A percentile compares a stretch with the other conserved stretches of the same genome.
Evolutionary conservation across 2,113 vertebrate genomes (phyloP).

Genomic region (Nothocercus nigrocapillus): DNA sequence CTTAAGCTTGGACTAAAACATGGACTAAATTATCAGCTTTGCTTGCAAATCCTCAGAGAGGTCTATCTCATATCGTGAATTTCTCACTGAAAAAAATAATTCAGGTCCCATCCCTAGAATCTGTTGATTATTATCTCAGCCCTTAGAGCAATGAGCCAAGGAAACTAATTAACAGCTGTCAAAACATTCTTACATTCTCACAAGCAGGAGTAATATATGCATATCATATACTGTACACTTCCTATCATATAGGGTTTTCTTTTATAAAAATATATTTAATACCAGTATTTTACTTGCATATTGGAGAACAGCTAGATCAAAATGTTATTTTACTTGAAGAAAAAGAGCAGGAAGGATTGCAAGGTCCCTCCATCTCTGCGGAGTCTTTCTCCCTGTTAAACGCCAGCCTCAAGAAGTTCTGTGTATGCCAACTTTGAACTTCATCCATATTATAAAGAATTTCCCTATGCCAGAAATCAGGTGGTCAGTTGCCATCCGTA

Average conservation of each 20-base stretch:
- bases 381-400: not conserved
- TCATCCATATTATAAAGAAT: rapidly evolving
- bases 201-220: not conserved
- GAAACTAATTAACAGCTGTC: not conserved
- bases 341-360: too few relatives aligned
- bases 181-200: not conserved
- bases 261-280: not conserved
- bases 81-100: too few relatives aligned
- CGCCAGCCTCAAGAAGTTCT: not conserved
- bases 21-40: rapidly evolving
- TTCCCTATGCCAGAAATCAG: not conserved
- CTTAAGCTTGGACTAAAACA: not conserved
- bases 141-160: not conserved
- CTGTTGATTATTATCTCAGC: too few relatives aligned
- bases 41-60: not conserved
- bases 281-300: not conserved
- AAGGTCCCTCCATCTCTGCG: not conserved
- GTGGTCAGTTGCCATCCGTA: not conserved
- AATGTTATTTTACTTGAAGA: not conserved
- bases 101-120: too few relatives aligned
- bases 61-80: too few relatives aligned
- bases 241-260: not conserved
- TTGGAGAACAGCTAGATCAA: not conserved
- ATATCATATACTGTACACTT: not conserved
- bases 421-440: not conserved